Evolutionary conservation across 2,113 vertebrate species (phyloP), one percentile per base, ranked within the genome.

Genomic region (Myrmecophaga tridactyla): DNA sequence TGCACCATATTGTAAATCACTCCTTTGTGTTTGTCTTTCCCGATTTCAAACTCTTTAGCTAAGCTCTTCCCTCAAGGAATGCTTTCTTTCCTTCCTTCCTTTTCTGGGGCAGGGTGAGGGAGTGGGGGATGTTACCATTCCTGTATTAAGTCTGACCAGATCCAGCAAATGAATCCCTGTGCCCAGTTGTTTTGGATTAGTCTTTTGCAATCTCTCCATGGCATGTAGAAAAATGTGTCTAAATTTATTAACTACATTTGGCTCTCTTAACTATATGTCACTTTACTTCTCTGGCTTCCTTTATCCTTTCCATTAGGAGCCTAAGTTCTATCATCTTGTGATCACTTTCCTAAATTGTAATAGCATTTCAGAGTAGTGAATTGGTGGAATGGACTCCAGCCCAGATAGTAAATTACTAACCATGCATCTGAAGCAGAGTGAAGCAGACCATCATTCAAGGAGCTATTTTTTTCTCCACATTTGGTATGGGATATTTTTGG

Each of bases 401-500:
- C 31, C 94, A 92, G 84, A 85, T 65, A 86, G 82, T 12, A 48
- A 90, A 70, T 96, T 70, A 90, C 65, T 72, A 85, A 58, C 41
- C 67, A 36, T 7, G 31, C 18, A 27, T 65, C 31, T 65, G 87
- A 85, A 81, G 63, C 63, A 75, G 60, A 29, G 27, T 93, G 25
- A 51, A 92, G 36, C 2, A 89, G 36, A 82, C 7, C 48, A 53
- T 15, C 60, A 81, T 60, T 93, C n/a, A 69, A 86, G 67, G 25
- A 92, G 77, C 53, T 86, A 85, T 39, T 92, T 92, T 70, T 76
- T 29, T 56, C 51, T 96, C 43, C n/a, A 63, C n/a, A 58, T 83
- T 86, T 62, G 41, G 60, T n/a, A 23, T 25, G 7, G 53, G 8
- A 13, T 93, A 94, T 89, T 92, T 94, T 63, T 83, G 85, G 63